phyloP scores from a whole-genome alignment of 2,888 invertebrate species.

The Agriopis marginaria region DNA sequence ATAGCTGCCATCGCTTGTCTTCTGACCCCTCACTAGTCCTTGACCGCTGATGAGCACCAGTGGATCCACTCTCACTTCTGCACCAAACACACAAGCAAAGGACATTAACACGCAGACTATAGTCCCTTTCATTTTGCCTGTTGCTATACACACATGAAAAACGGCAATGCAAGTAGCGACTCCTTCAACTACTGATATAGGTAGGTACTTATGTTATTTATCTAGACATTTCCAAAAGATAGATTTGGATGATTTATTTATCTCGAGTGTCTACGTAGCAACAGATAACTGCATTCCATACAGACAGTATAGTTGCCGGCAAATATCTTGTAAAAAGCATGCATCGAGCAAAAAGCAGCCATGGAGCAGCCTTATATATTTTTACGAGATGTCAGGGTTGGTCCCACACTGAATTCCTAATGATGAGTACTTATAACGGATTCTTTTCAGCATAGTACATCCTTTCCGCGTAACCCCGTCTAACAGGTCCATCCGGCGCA shows the following conservation, averaged over 20 bases:
- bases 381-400: no score
- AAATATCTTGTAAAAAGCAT: no score
- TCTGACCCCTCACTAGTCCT: constrained; percentile 74
- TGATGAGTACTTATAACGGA: no score
- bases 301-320: constrained; percentile 20
- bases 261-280: constrained; percentile 50
- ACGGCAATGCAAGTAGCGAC: constrained; percentile 27
- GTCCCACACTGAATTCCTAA: no score
- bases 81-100: constrained; percentile 46
- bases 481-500: background rate
- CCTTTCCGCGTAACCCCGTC: no score
- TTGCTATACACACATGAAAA: constrained; percentile 36
- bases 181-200: constrained; percentile 46
- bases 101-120: constrained; percentile 46
- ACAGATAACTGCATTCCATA: constrained; percentile 40
- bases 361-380: no score
- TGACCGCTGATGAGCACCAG: constrained; percentile 70
- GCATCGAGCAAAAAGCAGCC: no score
- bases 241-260: constrained; percentile 46
- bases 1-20: constrained; percentile 71
- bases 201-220: constrained; percentile 48
- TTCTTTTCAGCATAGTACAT: no score
- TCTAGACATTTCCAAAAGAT: constrained; percentile 61
- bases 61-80: constrained; percentile 71
- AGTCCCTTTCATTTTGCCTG: constrained; percentile 49